These are phyloP conservation scores for Diarsia mendica DNA, from an alignment of 2,888 invertebrate genomes.

Conservation along the genomic window DNA sequence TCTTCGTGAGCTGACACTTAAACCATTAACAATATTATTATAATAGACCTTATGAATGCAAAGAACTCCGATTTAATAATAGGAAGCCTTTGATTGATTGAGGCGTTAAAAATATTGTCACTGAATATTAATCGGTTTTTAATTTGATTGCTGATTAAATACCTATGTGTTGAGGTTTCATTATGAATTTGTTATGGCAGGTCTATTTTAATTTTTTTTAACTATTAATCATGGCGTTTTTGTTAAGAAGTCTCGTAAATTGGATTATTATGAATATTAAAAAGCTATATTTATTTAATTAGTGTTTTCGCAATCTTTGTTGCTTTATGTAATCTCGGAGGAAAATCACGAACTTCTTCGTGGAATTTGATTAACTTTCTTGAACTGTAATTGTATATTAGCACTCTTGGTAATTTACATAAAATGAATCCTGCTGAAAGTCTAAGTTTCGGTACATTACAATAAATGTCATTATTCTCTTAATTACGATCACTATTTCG, in stretches of 20 bases:
- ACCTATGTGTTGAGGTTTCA: constrained; percentile 5
- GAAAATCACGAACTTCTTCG: neutral
- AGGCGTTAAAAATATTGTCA: constrained; percentile 37
- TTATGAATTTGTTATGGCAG: constrained; percentile 5
- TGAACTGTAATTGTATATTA: constrained; percentile 10
- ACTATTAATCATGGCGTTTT: constrained; percentile 4
- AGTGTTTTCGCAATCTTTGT: neutral
- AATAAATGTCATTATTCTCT: neutral
- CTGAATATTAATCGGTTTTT: constrained; percentile 21
- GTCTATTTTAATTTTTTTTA: neutral
- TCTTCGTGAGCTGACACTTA: constrained; percentile 78
- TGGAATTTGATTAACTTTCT: constrained; percentile 17
- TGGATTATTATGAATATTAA: constrained; percentile 1
- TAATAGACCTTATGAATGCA: constrained; percentile 62
- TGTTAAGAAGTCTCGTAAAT: neutral
- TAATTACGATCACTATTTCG: neutral
- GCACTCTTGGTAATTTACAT: constrained; percentile 6
- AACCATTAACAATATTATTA: constrained; percentile 67
- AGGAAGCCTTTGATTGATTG: constrained; percentile 47
- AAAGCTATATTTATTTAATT: constrained; percentile 19
- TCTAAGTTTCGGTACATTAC: neutral
- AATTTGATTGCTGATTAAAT: constrained; percentile 12
- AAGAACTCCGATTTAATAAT: constrained; percentile 28
- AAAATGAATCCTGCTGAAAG: constrained; percentile 1
- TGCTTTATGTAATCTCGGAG: constrained; percentile 17